Evolutionary conservation across 2,113 vertebrate genomes (phyloP), one percentile per base, ranked within the genome.

Genomic region (Onychostoma macrolepis): DNA sequence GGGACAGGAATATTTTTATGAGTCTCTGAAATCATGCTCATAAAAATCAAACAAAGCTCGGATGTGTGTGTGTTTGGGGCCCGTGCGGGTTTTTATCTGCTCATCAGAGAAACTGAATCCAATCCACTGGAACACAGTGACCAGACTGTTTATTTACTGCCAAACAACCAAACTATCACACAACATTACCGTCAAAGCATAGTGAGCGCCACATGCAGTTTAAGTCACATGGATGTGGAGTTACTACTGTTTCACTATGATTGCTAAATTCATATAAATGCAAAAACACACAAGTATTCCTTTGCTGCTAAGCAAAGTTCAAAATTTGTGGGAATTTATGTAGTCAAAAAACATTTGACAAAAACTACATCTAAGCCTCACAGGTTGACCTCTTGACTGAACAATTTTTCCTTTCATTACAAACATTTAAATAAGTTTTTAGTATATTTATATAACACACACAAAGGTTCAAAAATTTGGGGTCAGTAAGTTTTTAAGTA

Each of bases 1-100:
- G 79, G 86, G 72, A 56, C 79, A 76, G 53, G 79, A 89, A 86
- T 87, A 79, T 87, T 85, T 89, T 81, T 79, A 89, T 48, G 71
- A 82, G 58, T 85, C 78, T 87, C 71, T 74, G 83, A 76, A 89
- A 83, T 85, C 61, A 72, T 74, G 38, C 69, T 87, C 83, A 63
- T 81, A 87, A 81, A 88, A 76, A 85, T 87, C 83, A 65, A 63
- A 43, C 72, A 74, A 41, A 17, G 63, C 78, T 53, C 15, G 58
- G 33, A 61, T 30, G 67, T 33, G 74, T 65, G 36, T 43, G 56
- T 61, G 28, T 50, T 19, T 56, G 12, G 15, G 33, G 38, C 78
- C 30, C 9, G n/a, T 11, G 38, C 7, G 26, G 41, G 69, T 63
- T 28, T 86, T 63, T 74, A 21, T 72, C 45, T 80, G 85, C 48